Conservation (phyloP, 2,113 vertebrate genomes). For the Otis tarda region DNA sequence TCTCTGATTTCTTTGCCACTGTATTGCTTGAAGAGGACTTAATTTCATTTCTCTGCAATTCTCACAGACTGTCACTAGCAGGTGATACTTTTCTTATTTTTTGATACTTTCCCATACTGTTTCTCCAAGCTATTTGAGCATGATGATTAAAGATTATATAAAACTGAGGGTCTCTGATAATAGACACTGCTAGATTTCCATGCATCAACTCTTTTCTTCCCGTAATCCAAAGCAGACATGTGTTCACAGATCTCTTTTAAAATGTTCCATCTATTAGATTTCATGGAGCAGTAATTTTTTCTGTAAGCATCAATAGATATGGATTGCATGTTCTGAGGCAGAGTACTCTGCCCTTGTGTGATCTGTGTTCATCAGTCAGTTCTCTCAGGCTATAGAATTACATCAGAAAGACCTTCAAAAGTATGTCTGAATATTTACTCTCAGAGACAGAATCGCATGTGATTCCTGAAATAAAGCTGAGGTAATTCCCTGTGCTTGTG, state of each 20-base stretch:
- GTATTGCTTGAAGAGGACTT: neutral
- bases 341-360: neutral
- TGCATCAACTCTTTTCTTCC: neutral
- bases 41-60: neutral
- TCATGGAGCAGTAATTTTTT: neutral
- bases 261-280: neutral
- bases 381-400: neutral
- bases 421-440: neutral
- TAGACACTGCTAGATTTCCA: neutral
- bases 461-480: neutral
- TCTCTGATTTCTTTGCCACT: neutral
- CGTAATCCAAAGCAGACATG: neutral
- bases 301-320: neutral
- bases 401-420: neutral
- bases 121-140: neutral
- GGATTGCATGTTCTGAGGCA: neutral
- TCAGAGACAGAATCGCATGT: neutral
- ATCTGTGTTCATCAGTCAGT: neutral
- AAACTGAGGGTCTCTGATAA: neutral
- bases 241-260: neutral
- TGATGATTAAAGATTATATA: neutral
- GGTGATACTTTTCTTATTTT: neutral
- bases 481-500: neutral
- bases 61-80: neutral
- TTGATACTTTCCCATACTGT: neutral